Base-by-base conservation (phyloP, 2,888 invertebrate genomes). In the Bedellia somnulentella region DNA sequence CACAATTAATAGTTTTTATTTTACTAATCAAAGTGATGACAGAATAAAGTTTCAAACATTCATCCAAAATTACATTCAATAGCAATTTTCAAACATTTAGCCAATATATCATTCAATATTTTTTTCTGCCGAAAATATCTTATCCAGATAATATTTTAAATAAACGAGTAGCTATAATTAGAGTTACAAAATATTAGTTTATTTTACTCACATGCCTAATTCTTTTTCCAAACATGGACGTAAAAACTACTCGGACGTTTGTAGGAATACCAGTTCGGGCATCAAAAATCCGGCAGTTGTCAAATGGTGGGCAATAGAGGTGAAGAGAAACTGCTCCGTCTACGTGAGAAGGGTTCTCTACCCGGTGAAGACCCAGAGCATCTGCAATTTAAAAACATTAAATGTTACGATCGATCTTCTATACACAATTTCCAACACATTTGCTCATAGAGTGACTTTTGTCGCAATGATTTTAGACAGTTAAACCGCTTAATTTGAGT, bases 221-320 rank as follows among this genome's bases (percentile, higher is more conserved):
- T 41, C 83, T 85, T 49, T 88, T 83, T 18, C 97, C 97, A 54
- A 82, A 90, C 71, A 89, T 87, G 32, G 93, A 93, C 88, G 93
- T 95, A 71, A 97, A 98, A 0, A 94, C 94, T 21, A 95, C 90
- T 8, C 58, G 53, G 2, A 64, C 64, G 25, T 70, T 62, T 0
- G 83, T 82, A 24, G 80, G 82, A 41, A 87, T 86, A 9, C 95
- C 94, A 0, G 93, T 93, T 41, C 86, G 85, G 49, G 93, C 87
- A 52, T 98, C 95, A 56, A 98, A 99, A 16, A 93, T 86, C 16
- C 85, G 80, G 58, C 98, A 99, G 38, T 82, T 75, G 43, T 86
- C 80, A 55, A 93, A 98, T 0, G 96, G 96, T 0, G 96, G 99
- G 42, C 90, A 90, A 64, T 99, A 99, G 2, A 99, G 80, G 56